Percentiles rank a stretch among this genome's conserved stretches.
These are phyloP conservation scores for Manduca sexta DNA, from an alignment of 1,140 invertebrate genomes.

Conservation along the genomic window DNA sequence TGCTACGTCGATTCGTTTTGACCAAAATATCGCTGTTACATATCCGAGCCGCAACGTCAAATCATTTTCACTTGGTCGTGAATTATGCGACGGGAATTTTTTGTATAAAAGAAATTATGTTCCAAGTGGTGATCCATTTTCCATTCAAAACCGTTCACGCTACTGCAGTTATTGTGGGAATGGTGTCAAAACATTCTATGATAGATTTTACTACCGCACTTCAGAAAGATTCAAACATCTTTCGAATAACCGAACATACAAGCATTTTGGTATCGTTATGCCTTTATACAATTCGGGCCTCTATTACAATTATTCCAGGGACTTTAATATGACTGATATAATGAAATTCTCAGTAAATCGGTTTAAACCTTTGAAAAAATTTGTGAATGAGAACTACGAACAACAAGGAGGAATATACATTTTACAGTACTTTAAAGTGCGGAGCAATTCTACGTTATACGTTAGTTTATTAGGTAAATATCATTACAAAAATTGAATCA, in stretches of 20 bases:
- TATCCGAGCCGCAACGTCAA: constrained; percentile 20
- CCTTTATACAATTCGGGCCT: constrained; percentile 36
- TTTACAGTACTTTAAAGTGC: constrained; percentile 57
- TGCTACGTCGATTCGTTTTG: constrained; percentile 45
- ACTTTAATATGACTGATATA: constrained; percentile 37
- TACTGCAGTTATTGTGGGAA: neutral
- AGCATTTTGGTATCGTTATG: constrained; percentile 14
- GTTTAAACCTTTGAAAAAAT: neutral
- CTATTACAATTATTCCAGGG: constrained; percentile 37
- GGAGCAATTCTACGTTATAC: constrained; percentile 51
- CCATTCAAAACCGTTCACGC: neutral
- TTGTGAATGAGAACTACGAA: neutral
- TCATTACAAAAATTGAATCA: no score
- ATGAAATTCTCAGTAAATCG: constrained; percentile 31
- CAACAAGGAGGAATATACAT: constrained; percentile 22
- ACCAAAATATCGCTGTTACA: constrained; percentile 52
- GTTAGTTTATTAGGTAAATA: constrained; percentile 46
- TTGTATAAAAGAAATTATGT: constrained; percentile 24
- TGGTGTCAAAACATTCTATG: constrained; percentile 24
- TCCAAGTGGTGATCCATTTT: constrained; percentile 2
- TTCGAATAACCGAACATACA: constrained; percentile 22
- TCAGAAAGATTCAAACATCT: constrained; percentile 41
- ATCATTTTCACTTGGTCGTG: constrained; percentile 3
- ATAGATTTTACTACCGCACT: constrained; percentile 38
- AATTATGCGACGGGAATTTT: constrained; percentile 44